Conservation (phyloP, 1,140 invertebrate species). For the Drepana arcuata region DNA sequence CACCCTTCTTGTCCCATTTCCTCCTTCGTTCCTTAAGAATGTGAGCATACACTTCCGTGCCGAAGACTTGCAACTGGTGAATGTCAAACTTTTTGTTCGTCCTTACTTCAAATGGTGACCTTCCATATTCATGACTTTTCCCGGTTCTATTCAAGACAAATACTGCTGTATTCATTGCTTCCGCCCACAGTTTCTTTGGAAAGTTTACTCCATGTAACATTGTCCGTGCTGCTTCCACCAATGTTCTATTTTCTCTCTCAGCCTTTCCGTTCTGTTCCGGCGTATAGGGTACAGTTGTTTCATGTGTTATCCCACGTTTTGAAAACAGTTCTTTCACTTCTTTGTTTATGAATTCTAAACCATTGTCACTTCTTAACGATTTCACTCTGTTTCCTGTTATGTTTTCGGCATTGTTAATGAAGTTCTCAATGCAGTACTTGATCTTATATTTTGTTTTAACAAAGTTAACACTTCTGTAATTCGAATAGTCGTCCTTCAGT, state of each 20-base stretch:
- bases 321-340: slow-evolving; percentile 29
- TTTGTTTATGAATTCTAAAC: slow-evolving; percentile 46
- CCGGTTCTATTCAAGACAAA: slow-evolving; percentile 51
- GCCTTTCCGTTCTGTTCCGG: slow-evolving; percentile 66
- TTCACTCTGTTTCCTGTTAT: slow-evolving; percentile 37
- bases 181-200: slow-evolving; percentile 41
- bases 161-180: slow-evolving; percentile 43
- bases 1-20: slow-evolving; percentile 45
- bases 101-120: slow-evolving; percentile 48
- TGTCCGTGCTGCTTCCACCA: slow-evolving; percentile 56
- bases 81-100: slow-evolving; percentile 23
- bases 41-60: slow-evolving; percentile 29
- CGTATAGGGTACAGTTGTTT: slow-evolving; percentile 47
- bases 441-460: slow-evolving; percentile 51
- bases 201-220: slow-evolving; percentile 21
- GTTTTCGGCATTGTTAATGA: slow-evolving; percentile 35
- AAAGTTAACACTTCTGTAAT: slow-evolving; percentile 46
- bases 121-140: slow-evolving; percentile 23
- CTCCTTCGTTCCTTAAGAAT: slow-evolving; percentile 40
- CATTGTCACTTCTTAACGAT: slow-evolving; percentile 58
- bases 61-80: slow-evolving; percentile 35
- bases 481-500: slow-evolving; percentile 58
- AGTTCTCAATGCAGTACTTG: slow-evolving; percentile 32
- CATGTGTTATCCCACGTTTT: slow-evolving; percentile 35
- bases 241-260: slow-evolving; percentile 53